Conservation (phyloP, 2,888 invertebrate genomes). For the Chydorus sphaericus region DNA sequence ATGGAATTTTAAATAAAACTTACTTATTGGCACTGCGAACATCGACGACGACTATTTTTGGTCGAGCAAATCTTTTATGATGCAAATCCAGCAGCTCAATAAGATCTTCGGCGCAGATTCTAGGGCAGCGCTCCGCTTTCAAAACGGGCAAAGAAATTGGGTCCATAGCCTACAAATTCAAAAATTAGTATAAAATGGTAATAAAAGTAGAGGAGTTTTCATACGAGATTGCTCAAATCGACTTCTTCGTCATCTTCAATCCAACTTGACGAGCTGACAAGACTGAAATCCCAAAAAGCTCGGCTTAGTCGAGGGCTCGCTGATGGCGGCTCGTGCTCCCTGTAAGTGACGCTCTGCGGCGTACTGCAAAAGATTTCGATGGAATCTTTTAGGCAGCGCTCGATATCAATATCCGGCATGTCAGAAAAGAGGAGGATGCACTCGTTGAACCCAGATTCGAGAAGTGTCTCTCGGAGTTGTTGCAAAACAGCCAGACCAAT, state of each 20-base stretch:
- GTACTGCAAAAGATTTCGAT: constrained; percentile 69
- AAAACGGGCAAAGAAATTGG: constrained; percentile 51
- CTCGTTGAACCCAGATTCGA: constrained; percentile 91
- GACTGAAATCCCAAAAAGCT: constrained; percentile 14
- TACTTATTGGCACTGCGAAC: constrained; percentile 49
- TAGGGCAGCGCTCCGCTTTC: constrained; percentile 58
- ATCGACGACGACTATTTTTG: constrained; percentile 48
- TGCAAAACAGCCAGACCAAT: constrained; percentile 85
- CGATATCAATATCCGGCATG: constrained; percentile 91
- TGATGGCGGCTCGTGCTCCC: constrained; percentile 51
- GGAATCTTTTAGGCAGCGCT: constrained; percentile 77
- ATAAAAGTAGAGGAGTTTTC: neutral
- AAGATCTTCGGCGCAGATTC: constrained; percentile 74
- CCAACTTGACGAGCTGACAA: neutral
- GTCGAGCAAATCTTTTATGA: constrained; percentile 25
- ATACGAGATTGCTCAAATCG: neutral
- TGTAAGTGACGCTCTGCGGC: constrained; percentile 72
- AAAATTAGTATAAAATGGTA: neutral
- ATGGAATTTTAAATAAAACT: constrained; percentile 22
- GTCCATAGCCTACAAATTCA: constrained; percentile 44
- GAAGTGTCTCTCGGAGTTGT: constrained; percentile 66
- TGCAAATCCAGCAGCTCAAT: constrained; percentile 47
- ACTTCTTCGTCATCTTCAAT: constrained; percentile 3
- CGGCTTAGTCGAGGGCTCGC: constrained; percentile 12
- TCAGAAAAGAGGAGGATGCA: constrained; percentile 97